A percentile compares a stretch with the other conserved stretches of the same genome.
Conservation (phyloP, 1,140 invertebrate genomes). For the Papilio helenus region DNA sequence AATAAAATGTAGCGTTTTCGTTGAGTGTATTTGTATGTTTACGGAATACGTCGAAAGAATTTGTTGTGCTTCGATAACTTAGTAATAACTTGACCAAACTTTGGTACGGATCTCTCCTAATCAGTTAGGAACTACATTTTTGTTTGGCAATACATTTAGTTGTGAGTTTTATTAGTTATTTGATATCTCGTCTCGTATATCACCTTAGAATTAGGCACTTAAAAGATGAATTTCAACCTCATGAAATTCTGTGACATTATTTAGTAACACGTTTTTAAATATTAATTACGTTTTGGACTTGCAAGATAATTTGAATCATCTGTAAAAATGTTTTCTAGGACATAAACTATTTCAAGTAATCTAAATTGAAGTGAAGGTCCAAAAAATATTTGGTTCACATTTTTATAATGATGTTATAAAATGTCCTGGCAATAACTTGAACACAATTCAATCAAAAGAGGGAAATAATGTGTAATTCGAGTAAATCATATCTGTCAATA, state of each 20-base stretch:
- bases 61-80: constrained; percentile 4
- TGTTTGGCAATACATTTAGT: constrained; percentile 8
- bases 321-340: too few relatives aligned
- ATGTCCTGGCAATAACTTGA: background rate
- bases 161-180: background rate
- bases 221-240: too few relatives aligned
- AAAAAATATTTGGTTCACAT: too few relatives aligned
- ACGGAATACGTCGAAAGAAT: constrained; percentile 15
- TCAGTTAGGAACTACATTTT: background rate
- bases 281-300: too few relatives aligned
- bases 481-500: constrained; percentile 16
- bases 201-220: background rate
- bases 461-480: constrained; percentile 18
- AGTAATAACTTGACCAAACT: constrained; percentile 12
- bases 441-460: background rate
- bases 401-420: too few relatives aligned
- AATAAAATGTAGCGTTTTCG: background rate
- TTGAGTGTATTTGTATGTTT: background rate
- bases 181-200: background rate
- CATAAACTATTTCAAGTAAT: too few relatives aligned
- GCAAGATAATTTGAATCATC: too few relatives aligned
- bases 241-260: too few relatives aligned
- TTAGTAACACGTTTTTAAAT: too few relatives aligned
- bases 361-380: too few relatives aligned
- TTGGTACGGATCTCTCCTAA: background rate